Conservation (phyloP, 2,888 invertebrate genomes). For the Tiliacea aurago region DNA sequence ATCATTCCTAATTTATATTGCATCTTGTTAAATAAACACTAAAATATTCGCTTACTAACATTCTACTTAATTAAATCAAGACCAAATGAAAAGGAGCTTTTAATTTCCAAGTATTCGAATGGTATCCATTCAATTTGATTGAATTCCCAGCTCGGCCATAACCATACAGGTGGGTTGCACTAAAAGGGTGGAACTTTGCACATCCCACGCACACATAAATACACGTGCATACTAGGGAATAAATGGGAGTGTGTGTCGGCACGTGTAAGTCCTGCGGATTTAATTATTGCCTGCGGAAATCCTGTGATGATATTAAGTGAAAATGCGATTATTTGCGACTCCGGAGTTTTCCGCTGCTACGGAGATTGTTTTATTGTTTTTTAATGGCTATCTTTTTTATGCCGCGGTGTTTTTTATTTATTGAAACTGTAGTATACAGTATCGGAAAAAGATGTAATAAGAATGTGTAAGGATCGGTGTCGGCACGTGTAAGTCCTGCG, state of each 20-base stretch:
- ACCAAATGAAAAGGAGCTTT: not conserved
- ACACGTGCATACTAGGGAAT: constrained; percentile 31
- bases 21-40: not conserved
- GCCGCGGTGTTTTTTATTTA: no score
- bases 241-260: constrained; percentile 54
- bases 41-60: not conserved
- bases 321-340: constrained; percentile 50
- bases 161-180: constrained; percentile 52
- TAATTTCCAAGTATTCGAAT: not conserved
- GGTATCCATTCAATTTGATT: constrained; percentile 45
- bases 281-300: constrained; percentile 66
- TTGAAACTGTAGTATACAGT: no score
- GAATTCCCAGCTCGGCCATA: constrained; percentile 12
- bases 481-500: constrained; percentile 70
- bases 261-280: constrained; percentile 70
- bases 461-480: no score
- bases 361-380: constrained; percentile 1
- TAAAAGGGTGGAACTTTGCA: constrained; percentile 55
- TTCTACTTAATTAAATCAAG: constrained; percentile 2
- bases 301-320: constrained; percentile 47
- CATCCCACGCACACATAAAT: constrained; percentile 51
- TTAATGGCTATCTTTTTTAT: not conserved
- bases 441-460: no score
- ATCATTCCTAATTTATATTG: not conserved
- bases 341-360: constrained; percentile 16